Evolutionary conservation across 2,888 invertebrate species (phyloP).

Genomic region (Lochmaea crataegi): DNA sequence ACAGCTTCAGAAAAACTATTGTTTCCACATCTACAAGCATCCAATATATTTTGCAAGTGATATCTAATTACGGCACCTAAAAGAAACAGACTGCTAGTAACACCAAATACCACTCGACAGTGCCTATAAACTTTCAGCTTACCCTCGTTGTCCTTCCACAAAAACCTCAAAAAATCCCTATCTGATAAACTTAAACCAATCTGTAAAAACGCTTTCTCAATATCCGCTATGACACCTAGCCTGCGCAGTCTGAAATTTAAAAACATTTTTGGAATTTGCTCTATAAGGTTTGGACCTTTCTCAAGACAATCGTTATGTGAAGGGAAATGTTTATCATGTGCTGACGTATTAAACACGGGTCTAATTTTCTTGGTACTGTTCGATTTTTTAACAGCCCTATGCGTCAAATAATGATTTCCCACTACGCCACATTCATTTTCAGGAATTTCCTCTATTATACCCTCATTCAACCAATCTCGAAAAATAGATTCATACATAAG

Average conservation of each 20-base stretch:
- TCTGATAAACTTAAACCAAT: conserved; percentile 31
- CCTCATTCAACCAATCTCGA: conserved; percentile 11
- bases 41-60: conserved; percentile 16
- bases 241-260: conserved; percentile 36
- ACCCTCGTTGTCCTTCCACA: conserved; percentile 26
- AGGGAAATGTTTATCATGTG: neutral
- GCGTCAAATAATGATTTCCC: conserved; percentile 24
- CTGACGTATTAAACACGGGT: no score
- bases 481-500: no score
- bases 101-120: conserved; percentile 36
- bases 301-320: conserved; percentile 44
- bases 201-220: conserved; percentile 42
- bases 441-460: conserved; percentile 19
- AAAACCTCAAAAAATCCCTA: conserved; percentile 29
- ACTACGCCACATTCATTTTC: conserved; percentile 25
- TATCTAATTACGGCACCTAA: conserved; percentile 33
- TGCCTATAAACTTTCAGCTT: conserved; percentile 30
- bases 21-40: no score
- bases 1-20: no score
- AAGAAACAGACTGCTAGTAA: conserved; percentile 36
- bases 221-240: conserved; percentile 43
- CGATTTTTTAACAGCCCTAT: neutral
- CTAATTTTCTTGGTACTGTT: no score
- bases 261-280: conserved; percentile 40
- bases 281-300: conserved; percentile 19